Percentiles rank a stretch among this genome's conserved stretches.
These are phyloP conservation scores for Apostichopus parvimensis DNA, from an alignment of 35 echinoderm and acorn worm genomes.

Conservation along the genomic window DNA sequence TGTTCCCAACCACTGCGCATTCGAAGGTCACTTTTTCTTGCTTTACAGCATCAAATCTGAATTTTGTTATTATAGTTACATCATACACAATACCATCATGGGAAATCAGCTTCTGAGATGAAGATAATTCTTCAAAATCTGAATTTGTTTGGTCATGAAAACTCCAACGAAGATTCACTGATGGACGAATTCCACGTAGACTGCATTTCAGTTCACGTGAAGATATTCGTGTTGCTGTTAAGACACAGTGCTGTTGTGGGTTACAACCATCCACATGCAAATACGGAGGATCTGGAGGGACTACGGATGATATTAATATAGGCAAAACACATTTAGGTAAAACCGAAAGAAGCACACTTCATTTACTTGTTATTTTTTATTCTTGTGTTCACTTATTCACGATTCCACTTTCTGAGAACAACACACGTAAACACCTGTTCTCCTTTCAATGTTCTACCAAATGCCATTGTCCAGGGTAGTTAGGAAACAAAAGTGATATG, in stretches of 20 bases:
- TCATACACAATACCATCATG: background rate
- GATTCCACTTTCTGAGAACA: too few species aligned
- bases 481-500: too few species aligned
- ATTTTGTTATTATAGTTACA: background rate
- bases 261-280: background rate
- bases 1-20: background rate
- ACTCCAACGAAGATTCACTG: background rate
- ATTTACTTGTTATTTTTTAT: background rate
- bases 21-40: background rate
- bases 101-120: background rate
- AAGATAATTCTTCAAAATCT: background rate
- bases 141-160: background rate
- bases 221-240: background rate
- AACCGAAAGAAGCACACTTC: background rate
- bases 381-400: background rate
- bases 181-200: background rate
- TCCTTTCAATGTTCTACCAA: too few species aligned
- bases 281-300: background rate
- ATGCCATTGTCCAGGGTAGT: too few species aligned
- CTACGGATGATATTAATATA: background rate
- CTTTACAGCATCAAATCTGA: background rate
- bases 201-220: background rate
- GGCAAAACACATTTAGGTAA: background rate
- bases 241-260: background rate
- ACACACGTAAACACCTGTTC: too few species aligned